phyloP scores from a whole-genome alignment of 2,113 vertebrate species.

The Pomatostomus ruficeps region DNA sequence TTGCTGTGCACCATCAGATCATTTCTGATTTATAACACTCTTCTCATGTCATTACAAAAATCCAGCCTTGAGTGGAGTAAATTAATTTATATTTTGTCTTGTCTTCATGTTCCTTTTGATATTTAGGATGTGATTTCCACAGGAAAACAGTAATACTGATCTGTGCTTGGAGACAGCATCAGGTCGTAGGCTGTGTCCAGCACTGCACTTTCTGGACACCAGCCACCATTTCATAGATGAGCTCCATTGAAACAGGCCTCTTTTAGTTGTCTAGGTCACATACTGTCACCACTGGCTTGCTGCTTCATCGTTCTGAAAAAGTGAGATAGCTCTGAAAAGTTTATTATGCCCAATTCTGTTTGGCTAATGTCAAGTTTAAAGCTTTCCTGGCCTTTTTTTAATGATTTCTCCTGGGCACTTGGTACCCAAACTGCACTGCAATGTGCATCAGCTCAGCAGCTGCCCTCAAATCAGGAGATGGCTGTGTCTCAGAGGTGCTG shows the following conservation, averaged over 20 bases:
- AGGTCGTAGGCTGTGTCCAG: background rate
- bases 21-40: slow-evolving; percentile 21
- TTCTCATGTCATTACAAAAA: background rate
- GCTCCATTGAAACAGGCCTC: background rate
- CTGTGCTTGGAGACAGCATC: background rate
- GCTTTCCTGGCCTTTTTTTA: background rate
- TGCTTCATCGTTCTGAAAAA: background rate
- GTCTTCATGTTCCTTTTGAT: background rate
- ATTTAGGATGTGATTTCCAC: background rate
- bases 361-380: background rate
- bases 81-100: background rate
- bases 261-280: background rate
- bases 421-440: background rate
- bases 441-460: background rate
- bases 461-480: background rate
- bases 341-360: background rate
- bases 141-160: background rate
- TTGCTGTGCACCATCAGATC: background rate
- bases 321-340: background rate
- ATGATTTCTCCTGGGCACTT: background rate
- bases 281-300: background rate
- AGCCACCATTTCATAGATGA: background rate
- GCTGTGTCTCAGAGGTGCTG: background rate
- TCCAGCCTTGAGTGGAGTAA: background rate
- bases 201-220: background rate